Percentiles rank a stretch among this genome's conserved stretches.
Evolutionary conservation across 2,888 invertebrate species (phyloP).

Genomic region (Rhodophaea formosa): DNA sequence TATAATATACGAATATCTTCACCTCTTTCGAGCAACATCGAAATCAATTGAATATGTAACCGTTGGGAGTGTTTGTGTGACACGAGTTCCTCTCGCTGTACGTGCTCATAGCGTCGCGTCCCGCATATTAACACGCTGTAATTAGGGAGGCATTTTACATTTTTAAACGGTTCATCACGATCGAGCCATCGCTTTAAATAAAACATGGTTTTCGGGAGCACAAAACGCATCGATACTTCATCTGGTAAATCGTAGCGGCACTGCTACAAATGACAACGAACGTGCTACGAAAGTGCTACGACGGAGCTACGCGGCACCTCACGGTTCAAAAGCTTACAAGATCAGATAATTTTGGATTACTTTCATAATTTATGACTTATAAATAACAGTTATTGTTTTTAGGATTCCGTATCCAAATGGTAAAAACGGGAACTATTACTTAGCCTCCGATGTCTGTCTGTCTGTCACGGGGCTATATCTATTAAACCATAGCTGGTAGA

Average conservation of each 20-base stretch:
- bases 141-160: constrained; percentile 51
- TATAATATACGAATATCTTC: too few species aligned
- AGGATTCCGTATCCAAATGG: too few species aligned
- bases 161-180: constrained; percentile 50
- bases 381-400: too few species aligned
- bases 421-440: too few species aligned
- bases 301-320: constrained; percentile 37
- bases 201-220: constrained; percentile 41
- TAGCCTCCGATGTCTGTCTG: too few species aligned
- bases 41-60: too few species aligned
- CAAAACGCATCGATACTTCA: not conserved
- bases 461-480: too few species aligned
- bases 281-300: constrained; percentile 60
- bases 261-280: constrained; percentile 25
- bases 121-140: constrained; percentile 55
- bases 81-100: constrained; percentile 27
- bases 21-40: too few species aligned
- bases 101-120: constrained; percentile 45
- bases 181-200: constrained; percentile 45
- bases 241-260: not conserved
- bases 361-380: too few species aligned
- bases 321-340: not conserved
- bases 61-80: too few species aligned
- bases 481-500: too few species aligned
- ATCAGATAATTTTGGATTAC: too few species aligned